Evolutionary conservation across 2,888 invertebrate genomes (phyloP), one percentile per base, ranked within the genome.

Genomic region (Eledona agricola): DNA sequence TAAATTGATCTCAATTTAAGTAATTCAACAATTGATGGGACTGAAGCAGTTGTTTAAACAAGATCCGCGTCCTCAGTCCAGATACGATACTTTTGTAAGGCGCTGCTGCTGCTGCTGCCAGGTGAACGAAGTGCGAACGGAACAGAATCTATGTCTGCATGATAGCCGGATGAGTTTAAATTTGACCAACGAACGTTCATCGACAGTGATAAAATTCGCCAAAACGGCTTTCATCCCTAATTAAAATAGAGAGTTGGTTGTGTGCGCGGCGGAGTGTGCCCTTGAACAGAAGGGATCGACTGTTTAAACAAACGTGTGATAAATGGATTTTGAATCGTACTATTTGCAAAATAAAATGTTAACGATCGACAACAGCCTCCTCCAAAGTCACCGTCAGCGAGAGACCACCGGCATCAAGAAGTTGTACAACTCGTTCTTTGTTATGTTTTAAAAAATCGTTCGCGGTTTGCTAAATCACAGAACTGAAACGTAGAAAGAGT

Each of bases 351-450:
- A 68, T 72, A 76, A 86, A 76, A 87, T 87, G 87, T 77, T 86
- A 77, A 84, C 83, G 78, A 80, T 86, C 68, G 85, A 87, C 75
- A 87, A 87, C 78, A 85, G 86, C 73, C 82, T 90, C 69, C 82
- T 90, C 54, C 88, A 89, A 76, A 89, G 88, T 73, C 90, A 89
- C 74, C 85, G 90, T 70, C 90, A 90, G 77, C 81, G 89, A 72
- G 90, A 90, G 77, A 88, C 89, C 13, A 90, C 90, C 34, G 90
- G 90, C 56, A 89, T 90, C 72, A 90, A 90, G 79, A 90, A 90
- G 77, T 80, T 90, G 74, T 90, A 90, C 80, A 90, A 90, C 79
- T 90, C 90, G 56, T 90, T 90, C 79, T 90, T 90, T 77, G 90
- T 90, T 64, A 84, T 90, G 77, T 90, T 90, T 79, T 90, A 90